phyloP scores from a whole-genome alignment of 2,888 invertebrate genomes.

The Tipula vernalis region DNA sequence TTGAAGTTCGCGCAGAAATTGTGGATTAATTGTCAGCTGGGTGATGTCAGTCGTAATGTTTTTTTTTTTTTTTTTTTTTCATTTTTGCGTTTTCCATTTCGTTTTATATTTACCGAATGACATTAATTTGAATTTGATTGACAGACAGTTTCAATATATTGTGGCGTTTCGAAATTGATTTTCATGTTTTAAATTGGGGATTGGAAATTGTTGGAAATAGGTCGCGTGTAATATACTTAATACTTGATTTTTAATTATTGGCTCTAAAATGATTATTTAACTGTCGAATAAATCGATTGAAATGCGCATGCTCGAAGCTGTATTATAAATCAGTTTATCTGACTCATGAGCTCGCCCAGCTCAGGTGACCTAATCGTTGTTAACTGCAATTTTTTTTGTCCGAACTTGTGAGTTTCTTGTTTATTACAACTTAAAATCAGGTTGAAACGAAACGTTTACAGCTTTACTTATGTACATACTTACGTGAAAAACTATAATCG shows the following conservation, averaged over 20 bases:
- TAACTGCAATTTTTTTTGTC: background rate
- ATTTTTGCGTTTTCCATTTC: background rate
- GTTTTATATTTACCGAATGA: background rate
- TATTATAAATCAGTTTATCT: background rate
- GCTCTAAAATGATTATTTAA: background rate
- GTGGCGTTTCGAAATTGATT: background rate
- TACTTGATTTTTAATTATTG: background rate
- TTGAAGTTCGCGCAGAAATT: background rate
- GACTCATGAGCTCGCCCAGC: background rate
- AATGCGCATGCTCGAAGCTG: background rate
- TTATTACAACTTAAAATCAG: too few relatives aligned
- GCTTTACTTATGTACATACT: too few relatives aligned
- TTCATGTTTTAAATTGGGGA: background rate
- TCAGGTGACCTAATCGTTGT: background rate
- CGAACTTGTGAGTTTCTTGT: too few relatives aligned
- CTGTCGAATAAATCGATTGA: background rate
- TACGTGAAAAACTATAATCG: too few relatives aligned
- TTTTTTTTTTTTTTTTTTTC: background rate
- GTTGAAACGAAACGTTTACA: too few relatives aligned
- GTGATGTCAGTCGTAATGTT: background rate
- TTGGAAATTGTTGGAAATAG: background rate
- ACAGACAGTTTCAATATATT: background rate
- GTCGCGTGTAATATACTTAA: background rate
- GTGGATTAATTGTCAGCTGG: background rate
- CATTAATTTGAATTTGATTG: background rate